Evolutionary conservation across 2,797 vertebrate genomes (phyloP), one percentile per base, ranked within the genome.

Genomic region (Muscicapa comitata): DNA sequence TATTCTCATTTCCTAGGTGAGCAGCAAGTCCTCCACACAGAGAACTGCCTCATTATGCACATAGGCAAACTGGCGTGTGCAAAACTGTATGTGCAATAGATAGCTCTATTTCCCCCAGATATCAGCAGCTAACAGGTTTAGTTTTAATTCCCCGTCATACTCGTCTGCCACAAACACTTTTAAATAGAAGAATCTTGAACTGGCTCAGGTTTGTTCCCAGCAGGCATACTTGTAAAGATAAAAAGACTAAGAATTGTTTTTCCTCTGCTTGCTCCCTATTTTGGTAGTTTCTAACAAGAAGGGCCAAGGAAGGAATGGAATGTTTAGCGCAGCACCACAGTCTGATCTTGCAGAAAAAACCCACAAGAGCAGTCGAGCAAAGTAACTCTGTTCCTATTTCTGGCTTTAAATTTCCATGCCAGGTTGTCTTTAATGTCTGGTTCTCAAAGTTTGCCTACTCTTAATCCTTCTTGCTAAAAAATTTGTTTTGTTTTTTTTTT

Each of bases 181-280:
- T 57, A 92, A 97, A 93, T 35, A 88, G 94, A 96, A 96, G 90
- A 96, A 96, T 94, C 96, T 95, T 96, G 93, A 97, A 94, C 92
- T 95, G 94, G 95, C 94, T 96, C 93, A 85, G 94, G 94, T 97
- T 95, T 84, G 87, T 84, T 93, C 88, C 96, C 95, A 96, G 93
- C 93, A 97, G 96, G 95, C 97, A 97, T 95, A 94, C 91, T 96
- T 94, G 93, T 95, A 94, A 95, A 97, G 97, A 97, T 97, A 97
- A 97, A 97, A 96, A 95, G 93, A 95, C 75, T 85, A 71, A 14
- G 78, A 68, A 17, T 26, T 58, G 61, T 93, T 54, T 19, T 11
- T 7, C 57, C 70, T 37, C 48, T 91, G 6, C 74, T 72, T 73
- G 48, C 51, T 89, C 33, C 61, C 48, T 88, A 6, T 88, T 96